phyloP scores from a whole-genome alignment of 2,113 vertebrate species.

The Oxyura jamaicensis region DNA sequence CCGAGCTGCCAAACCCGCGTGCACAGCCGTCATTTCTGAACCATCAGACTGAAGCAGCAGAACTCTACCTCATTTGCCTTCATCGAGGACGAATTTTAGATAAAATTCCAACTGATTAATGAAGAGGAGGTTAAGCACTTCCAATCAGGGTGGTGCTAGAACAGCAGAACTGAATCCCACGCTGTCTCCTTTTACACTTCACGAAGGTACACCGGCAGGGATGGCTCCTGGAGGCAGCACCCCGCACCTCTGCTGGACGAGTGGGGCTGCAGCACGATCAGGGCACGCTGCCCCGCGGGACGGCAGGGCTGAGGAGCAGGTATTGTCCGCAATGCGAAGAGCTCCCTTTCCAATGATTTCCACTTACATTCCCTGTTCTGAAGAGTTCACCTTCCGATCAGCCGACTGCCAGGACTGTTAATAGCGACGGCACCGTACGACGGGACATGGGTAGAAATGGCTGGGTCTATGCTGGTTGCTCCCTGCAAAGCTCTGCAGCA shows the following conservation, averaged over 20 bases:
- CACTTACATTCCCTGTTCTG: neutral
- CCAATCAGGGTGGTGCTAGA: conserved; percentile 28
- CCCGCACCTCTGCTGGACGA: neutral
- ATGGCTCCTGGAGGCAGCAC: neutral
- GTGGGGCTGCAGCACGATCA: neutral
- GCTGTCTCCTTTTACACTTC: neutral
- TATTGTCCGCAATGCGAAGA: neutral
- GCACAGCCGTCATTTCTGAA: neutral
- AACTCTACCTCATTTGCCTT: neutral
- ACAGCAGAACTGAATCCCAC: neutral
- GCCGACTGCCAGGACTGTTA: neutral
- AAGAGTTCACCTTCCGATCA: neutral
- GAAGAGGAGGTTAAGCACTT: conserved; percentile 59
- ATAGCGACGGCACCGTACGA: neutral
- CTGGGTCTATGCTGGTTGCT: neutral
- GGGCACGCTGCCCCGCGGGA: neutral
- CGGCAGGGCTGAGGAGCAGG: fast-evolving
- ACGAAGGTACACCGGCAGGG: neutral
- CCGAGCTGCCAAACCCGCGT: neutral
- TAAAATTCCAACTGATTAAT: conserved; percentile 66
- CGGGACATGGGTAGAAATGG: neutral
- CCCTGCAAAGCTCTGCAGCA: neutral
- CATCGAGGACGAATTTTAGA: neutral
- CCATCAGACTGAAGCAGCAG: neutral
- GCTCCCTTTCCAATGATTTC: neutral